Evolutionary conservation across 2,113 vertebrate species (phyloP).

Genomic region (Turnix velox): DNA sequence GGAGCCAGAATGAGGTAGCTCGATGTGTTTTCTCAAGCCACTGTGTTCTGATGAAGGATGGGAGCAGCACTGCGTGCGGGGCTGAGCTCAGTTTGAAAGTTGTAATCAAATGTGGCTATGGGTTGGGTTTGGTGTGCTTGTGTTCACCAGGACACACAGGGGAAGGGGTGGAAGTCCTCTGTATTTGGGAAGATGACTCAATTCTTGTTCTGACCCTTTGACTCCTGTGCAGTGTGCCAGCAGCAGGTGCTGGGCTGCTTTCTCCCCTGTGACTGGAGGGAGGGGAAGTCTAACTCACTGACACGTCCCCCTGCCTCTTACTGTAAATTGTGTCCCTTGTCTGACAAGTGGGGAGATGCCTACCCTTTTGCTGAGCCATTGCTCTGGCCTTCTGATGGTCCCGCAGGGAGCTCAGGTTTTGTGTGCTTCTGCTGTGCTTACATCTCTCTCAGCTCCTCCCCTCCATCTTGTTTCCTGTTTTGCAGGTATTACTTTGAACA

Average conservation of each 20-base stretch:
- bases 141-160: neutral
- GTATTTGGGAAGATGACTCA: constrained; percentile 35
- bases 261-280: constrained; percentile 16
- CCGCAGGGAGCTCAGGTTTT: rapidly evolving
- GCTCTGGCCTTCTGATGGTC: rapidly evolving
- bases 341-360: rapidly evolving
- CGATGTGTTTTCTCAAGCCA: neutral
- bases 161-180: neutral
- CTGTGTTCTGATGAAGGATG: neutral
- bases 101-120: constrained; percentile 1
- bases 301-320: neutral
- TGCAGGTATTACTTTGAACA: constrained; percentile 78
- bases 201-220: constrained; percentile 28
- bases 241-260: constrained; percentile 13
- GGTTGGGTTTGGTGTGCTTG: neutral
- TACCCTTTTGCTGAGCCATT: neutral
- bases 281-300: constrained; percentile 21
- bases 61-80: neutral
- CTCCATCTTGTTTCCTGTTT: neutral
- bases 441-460: neutral
- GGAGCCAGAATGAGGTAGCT: neutral
- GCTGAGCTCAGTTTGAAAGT: constrained; percentile 46
- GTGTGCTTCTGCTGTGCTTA: rapidly evolving
- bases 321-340: neutral
- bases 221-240: neutral